Base-by-base conservation (phyloP, 2,797 vertebrate genomes). In the Emys orbicularis region DNA sequence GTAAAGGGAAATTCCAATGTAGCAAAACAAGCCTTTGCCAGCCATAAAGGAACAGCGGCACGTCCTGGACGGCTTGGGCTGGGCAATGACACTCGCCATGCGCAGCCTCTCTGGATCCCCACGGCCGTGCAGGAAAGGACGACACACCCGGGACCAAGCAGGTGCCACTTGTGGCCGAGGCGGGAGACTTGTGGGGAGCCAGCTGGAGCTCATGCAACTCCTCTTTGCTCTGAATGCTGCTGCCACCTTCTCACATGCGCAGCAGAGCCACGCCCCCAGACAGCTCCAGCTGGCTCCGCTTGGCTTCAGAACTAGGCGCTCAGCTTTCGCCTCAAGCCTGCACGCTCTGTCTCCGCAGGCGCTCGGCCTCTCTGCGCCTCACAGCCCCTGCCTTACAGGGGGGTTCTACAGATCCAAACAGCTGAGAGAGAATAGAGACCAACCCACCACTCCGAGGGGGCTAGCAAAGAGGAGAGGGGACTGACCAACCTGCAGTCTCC, bases 11-110 rank as follows among this genome's bases (percentile, higher is more conserved):
- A 68, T 1, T 8, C 8, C 56, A 11, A 21, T 3, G 3, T 1
- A n/a, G 49, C 7, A 0, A 12, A 29, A 18, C 0, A 1, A 49
- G 84, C 12, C 0, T 16, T 2, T 23, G 82, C 37, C 61, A 79
- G 53, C 81, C 4, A 3, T 1, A 6, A 44, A 56, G 84, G 31
- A 61, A 84, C 0, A 1, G 76, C 3, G 34, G 65, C 4, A 65
- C 50, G 49, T 59, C 84, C 61, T 41, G 37, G 29, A 8, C 65
- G 54, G 87, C n/a, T 52, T 37, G n/a, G 90, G 29, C 13, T 0
- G 12, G 57, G 65, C 80, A 86, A 19, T 25, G 15, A 77, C 44
- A 4, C 37, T 86, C 4, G 59, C 54, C n/a, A 19, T 47, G 27
- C 18, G 4, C 57, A 61, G 29, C 6, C 57, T 3, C 57, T 15